Evolutionary conservation across 2,797 vertebrate species (phyloP), one percentile per base, ranked within the genome.

Genomic region (Caiman crocodilus): DNA sequence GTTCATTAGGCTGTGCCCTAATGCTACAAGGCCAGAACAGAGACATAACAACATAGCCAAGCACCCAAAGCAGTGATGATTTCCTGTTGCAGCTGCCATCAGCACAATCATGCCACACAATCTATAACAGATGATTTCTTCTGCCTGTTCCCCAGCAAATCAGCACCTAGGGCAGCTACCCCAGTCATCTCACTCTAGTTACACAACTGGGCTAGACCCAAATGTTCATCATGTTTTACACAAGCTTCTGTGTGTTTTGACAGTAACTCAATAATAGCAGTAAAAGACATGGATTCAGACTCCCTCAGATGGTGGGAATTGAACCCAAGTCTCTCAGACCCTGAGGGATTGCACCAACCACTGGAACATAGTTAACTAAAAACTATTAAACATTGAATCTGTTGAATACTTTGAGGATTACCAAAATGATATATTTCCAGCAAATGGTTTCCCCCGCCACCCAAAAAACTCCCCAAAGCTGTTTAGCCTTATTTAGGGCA

Each of bases 401-500:
- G 9, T 10, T 50, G 42, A 50, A 50, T 50, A 50, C 42, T 50
- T 50, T 50, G 10, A 50, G 42, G 42, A 50, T 50, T 50, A 50
- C 9, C 42, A 50, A 10, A 50, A 50, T 50, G 42, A 69, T 32
- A 35, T 7, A 16, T n/a, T 17, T 10, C 65, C 35, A n/a, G 35
- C 6, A 69, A 28, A 57, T 56, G 17, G 32, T 50, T 18, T 57
- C 42, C 8, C 23, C 18, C 20, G 9, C 42, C 42, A 3, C 42
- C 42, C 42, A 50, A 50, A 50, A 50, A 50, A 11, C 1, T 3
- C 8, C 76, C 35, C 90, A 76, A 91, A 90, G n/a, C 17, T 90
- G 42, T 74, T 85, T 55, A 55, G 69, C 35, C 90, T 73, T 59
- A 91, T 95, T 95, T 92, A 95, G 91, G 76, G 67, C 82, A 65